Base-by-base conservation (phyloP, 2,797 vertebrate genomes). In the Sarcoramphus papa region DNA sequence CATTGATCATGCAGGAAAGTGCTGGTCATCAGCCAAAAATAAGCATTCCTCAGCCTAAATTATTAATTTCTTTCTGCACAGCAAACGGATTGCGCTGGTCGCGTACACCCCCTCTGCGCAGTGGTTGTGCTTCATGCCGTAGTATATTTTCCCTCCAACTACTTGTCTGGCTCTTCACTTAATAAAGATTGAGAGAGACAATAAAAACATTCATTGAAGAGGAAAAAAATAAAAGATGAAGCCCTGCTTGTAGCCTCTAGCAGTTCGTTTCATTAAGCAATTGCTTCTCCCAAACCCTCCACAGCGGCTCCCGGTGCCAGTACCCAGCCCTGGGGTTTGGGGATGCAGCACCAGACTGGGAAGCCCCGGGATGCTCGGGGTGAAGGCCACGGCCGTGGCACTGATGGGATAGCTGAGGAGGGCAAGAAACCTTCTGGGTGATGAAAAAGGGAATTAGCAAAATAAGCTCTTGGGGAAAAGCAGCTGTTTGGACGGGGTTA, bases 141-240 rank as follows among this genome's bases (percentile, higher is more conserved):
- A 33, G 72, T 94, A n/a, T 93, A 72, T 93, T 90, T 80, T 88
- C 64, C 50, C 40, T 95, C 90, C 86, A 92, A 85, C 75, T 90
- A 41, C 84, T 95, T 91, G 91, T 91, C 93, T 94, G 81, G 53
- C 80, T 92, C 57, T 47, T 78, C 75, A 59, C 73, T 90, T 97
- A 92, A 95, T 94, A 97, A 94, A 92, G 86, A 95, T 95, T 74
- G 90, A 95, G 92, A 89, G 88, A 77, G 68, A 91, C 78, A 91
- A 95, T 91, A 94, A 96, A 94, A 92, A 80, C 63, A 90, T 95
- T 92, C 57, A 88, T 96, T 94, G 64, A 91, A 65, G 56, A 23
- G 43, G 28, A 28, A 82, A 37, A 50, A 27, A 69, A 40, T 0
- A 43, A 50, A 87, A 82, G 22, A 69, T 65, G 35, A 75, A 92